Evolutionary conservation across 2,888 invertebrate species (phyloP), one percentile per base, ranked within the genome.

Genomic region (Athripsodes cinereus): DNA sequence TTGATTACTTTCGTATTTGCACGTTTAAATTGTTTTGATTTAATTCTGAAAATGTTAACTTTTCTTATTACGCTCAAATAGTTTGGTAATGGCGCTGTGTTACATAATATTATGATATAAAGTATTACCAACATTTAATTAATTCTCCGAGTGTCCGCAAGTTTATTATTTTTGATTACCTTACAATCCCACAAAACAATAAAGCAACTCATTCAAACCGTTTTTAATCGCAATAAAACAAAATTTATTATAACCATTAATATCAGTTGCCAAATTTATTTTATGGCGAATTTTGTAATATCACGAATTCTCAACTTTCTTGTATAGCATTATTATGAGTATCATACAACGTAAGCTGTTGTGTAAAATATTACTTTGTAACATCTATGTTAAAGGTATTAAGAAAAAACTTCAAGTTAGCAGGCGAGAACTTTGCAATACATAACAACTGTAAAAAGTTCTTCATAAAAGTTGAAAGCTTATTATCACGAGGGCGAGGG

Each of bases 381-480:
- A 8, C 40, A 40, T 40, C 40, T 40, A 40, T 40, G 40, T 40
- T 40, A 40, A 40, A 40, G 40, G 40, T 40, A 40, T 40, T 40
- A 40, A 40, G 13, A 13, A 40, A 40, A 40, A 40, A 40, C n/a
- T 40, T 40, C 8, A 13, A 40, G 40, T 13, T 8, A 40, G 40
- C 5, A 40, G 13, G 40, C 40, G 40, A 40, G 40, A 40, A 40
- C 40, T 40, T 40, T 40, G 40, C 13, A 40, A 40, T 40, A 40
- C 40, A 40, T 16, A 40, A 40, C n/a, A 8, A 40, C 21, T 50
- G 40, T 35, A 55, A 55, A 55, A 55, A 50, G 35, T 55, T 50
- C 11, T 31, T 49, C 40, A 49, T 56, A 31, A 52, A 56, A 52
- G 52, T 56, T 56, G 26, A 56, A 56, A 52, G 56, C 52, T 52